Conservation (phyloP, 2,113 vertebrate genomes). For the Actinemys pallida region DNA sequence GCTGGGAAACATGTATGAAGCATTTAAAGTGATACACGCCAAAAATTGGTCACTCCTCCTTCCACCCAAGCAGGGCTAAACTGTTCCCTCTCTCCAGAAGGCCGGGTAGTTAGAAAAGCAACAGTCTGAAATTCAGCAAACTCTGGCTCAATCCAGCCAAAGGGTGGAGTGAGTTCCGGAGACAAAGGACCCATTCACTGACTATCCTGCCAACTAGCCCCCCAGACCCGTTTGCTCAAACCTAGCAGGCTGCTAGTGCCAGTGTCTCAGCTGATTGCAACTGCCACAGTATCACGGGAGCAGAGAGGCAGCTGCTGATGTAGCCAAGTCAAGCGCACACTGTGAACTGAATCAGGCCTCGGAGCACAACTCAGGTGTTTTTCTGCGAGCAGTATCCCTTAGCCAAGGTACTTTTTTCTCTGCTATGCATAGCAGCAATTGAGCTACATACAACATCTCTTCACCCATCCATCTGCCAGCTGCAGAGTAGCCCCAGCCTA, state of each 20-base stretch:
- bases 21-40: fast-evolving
- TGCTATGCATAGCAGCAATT: not conserved
- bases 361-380: not conserved
- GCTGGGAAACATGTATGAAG: fast-evolving
- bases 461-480: not conserved
- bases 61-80: not conserved
- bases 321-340: fast-evolving
- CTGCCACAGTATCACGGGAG: not conserved
- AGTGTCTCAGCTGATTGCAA: not conserved
- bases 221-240: not conserved
- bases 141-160: not conserved
- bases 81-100: not conserved
- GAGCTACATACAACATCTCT: not conserved
- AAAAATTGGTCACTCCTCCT: not conserved
- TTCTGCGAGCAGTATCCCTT: not conserved
- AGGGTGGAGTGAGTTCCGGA: no score
- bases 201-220: fast-evolving
- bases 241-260: not conserved
- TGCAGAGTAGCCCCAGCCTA: not conserved
- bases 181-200: not conserved
- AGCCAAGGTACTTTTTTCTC: not conserved
- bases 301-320: not conserved
- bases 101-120: fast-evolving
- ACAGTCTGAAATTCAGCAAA: not conserved
- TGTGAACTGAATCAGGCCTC: not conserved